Evolutionary conservation across 2,888 invertebrate species (phyloP).

Genomic region (Leptopterna dolabrata): DNA sequence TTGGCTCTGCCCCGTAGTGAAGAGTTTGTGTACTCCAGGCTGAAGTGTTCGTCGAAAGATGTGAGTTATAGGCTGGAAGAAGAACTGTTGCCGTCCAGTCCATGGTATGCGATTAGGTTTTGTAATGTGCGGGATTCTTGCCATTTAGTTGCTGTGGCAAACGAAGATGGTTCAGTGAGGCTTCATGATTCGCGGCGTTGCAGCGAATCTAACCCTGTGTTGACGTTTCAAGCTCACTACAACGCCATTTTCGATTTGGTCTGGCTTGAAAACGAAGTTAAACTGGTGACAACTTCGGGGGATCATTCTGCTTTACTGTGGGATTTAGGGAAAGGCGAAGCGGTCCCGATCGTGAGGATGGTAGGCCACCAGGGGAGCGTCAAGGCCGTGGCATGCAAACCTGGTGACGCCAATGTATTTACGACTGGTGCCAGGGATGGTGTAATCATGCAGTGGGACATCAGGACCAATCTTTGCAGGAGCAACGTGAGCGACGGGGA

Average conservation of each 20-base stretch:
- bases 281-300: slow-evolving; percentile 85
- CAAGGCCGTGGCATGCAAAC: slow-evolving; percentile 82
- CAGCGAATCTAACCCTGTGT: background rate
- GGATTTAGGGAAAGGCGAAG: slow-evolving; percentile 71
- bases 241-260: slow-evolving; percentile 92
- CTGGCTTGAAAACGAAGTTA: slow-evolving; percentile 83
- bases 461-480: slow-evolving; percentile 66
- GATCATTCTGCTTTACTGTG: slow-evolving; percentile 86
- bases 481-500: background rate
- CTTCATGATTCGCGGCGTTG: slow-evolving; percentile 67
- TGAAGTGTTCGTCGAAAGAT: slow-evolving; percentile 65
- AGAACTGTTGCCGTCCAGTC: slow-evolving; percentile 68
- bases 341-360: slow-evolving; percentile 69
- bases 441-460: slow-evolving; percentile 87
- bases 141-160: slow-evolving; percentile 83
- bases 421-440: slow-evolving; percentile 92
- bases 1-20: slow-evolving; percentile 6
- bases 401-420: slow-evolving; percentile 78
- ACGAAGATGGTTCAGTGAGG: slow-evolving; percentile 84
- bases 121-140: slow-evolving; percentile 75
- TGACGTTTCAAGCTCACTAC: slow-evolving; percentile 72
- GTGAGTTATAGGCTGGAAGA: slow-evolving; percentile 72
- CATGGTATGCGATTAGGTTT: slow-evolving; percentile 85
- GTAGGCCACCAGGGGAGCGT: slow-evolving; percentile 84
- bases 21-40: slow-evolving; percentile 44